These are phyloP conservation scores for Actinia equina DNA, from an alignment of 64 coral and sea anemone species.

Conservation along the genomic window DNA sequence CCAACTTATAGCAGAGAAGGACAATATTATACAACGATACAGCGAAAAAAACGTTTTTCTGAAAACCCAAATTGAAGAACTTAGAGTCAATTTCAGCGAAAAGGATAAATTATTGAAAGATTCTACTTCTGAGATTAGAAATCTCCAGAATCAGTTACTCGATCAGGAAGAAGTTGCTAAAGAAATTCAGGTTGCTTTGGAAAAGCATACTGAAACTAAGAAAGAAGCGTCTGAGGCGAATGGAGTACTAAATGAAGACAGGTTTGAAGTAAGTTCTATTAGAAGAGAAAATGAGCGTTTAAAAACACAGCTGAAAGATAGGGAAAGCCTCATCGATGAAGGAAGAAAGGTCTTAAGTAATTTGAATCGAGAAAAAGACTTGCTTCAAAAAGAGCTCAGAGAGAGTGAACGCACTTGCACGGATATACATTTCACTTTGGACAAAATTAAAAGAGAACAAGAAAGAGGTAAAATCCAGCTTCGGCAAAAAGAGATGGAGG, in stretches of 20 bases:
- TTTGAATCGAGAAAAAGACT: conserved; percentile 41
- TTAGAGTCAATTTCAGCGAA: conserved; percentile 29
- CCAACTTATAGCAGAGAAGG: conserved; percentile 42
- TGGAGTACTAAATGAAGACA: not conserved
- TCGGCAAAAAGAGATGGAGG: conserved; percentile 39
- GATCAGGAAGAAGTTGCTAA: conserved; percentile 44
- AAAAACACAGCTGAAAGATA: conserved; percentile 45
- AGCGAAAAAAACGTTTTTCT: conserved; percentile 17
- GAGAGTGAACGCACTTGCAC: conserved; percentile 14
- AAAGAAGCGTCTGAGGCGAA: not conserved
- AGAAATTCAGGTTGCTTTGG: conserved; percentile 52
- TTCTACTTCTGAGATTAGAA: not conserved
- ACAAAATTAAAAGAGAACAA: conserved; percentile 48
- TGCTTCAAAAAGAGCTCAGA: conserved; percentile 36
- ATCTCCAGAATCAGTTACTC: conserved; percentile 19
- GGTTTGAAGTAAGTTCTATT: conserved; percentile 39
- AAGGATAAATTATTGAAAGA: conserved; percentile 37
- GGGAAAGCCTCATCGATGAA: conserved; percentile 17
- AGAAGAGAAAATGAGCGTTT: conserved; percentile 53
- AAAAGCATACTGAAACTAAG: not conserved
- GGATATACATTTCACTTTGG: conserved; percentile 48
- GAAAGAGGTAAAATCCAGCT: conserved; percentile 36
- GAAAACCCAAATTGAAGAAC: conserved; percentile 4
- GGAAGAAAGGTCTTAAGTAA: conserved; percentile 29
- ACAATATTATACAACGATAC: conserved; percentile 40